Evolutionary conservation across 2,797 vertebrate species (phyloP).

Genomic region (Pangasius krempfi): DNA sequence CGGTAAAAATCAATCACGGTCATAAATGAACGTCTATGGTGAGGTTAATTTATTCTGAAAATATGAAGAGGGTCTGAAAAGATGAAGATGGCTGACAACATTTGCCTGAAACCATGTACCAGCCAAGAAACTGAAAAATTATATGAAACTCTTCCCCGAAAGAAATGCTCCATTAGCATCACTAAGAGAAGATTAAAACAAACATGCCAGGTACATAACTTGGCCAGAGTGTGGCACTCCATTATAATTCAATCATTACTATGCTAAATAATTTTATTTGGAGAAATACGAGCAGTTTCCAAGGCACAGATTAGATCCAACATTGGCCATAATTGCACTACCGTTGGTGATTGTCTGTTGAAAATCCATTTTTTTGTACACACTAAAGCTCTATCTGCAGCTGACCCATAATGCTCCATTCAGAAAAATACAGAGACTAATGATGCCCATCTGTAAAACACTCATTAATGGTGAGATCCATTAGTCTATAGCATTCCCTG

Average conservation of each 20-base stretch:
- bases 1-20: neutral
- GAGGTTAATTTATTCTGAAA: conserved; percentile 8
- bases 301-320: conserved; percentile 19
- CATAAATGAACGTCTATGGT: neutral
- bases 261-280: conserved; percentile 9
- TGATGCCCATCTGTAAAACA: conserved; percentile 46
- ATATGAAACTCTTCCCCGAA: conserved; percentile 13
- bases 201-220: conserved; percentile 2
- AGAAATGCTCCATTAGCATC: conserved; percentile 12
- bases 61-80: neutral
- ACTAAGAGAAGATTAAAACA: neutral
- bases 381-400: neutral
- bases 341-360: neutral
- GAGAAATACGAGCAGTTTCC: neutral
- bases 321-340: neutral
- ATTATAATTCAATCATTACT: neutral
- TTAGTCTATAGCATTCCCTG: conserved; percentile 52
- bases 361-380: conserved; percentile 2
- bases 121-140: conserved; percentile 12
- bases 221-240: neutral
- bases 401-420: conserved; percentile 5
- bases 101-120: neutral
- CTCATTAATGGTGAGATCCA: conserved; percentile 50
- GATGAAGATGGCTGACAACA: neutral
- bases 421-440: conserved; percentile 23